These are phyloP conservation scores for Drosophila punjabiensis DNA, from an alignment of 1,140 invertebrate genomes.

Conservation along the genomic window DNA sequence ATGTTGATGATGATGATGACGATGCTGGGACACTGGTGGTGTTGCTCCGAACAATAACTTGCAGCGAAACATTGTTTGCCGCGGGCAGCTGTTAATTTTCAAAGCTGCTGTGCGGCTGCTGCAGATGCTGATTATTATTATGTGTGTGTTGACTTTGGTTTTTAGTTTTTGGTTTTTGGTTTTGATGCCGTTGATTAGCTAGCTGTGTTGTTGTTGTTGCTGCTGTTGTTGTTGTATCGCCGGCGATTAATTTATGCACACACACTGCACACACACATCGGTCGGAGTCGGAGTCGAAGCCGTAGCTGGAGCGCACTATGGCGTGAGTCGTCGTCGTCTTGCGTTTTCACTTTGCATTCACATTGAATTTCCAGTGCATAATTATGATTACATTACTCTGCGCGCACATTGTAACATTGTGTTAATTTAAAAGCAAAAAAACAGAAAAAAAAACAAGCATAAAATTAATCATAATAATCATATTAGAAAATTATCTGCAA, in stretches of 20 bases:
- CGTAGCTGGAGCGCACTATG: slow-evolving; percentile 7
- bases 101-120: slow-evolving; percentile 5
- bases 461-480: slow-evolving; percentile 2
- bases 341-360: slow-evolving; percentile 77
- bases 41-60: slow-evolving; percentile 35
- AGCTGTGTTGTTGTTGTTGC: slow-evolving; percentile 2
- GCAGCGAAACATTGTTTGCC: slow-evolving; percentile 52
- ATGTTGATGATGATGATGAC: not conserved
- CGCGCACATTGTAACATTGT: slow-evolving; percentile 35
- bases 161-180: slow-evolving; percentile 6
- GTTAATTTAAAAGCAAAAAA: slow-evolving; percentile 16
- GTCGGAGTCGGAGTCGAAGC: not conserved
- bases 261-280: slow-evolving; percentile 12
- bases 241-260: slow-evolving; percentile 54
- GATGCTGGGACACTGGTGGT: not conserved
- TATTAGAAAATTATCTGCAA: slow-evolving; percentile 2
- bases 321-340: slow-evolving; percentile 39
- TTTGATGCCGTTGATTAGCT: slow-evolving; percentile 46
- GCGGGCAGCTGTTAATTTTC: slow-evolving; percentile 40
- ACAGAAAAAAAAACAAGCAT: slow-evolving; percentile 12
- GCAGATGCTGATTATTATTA: slow-evolving; percentile 18
- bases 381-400: slow-evolving; percentile 59
- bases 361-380: slow-evolving; percentile 70
- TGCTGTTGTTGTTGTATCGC: slow-evolving; percentile 30
- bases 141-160: slow-evolving; percentile 38